Evolutionary conservation across 1,140 invertebrate species (phyloP), one percentile per base, ranked within the genome.

Genomic region (Drosophila elegans): DNA sequence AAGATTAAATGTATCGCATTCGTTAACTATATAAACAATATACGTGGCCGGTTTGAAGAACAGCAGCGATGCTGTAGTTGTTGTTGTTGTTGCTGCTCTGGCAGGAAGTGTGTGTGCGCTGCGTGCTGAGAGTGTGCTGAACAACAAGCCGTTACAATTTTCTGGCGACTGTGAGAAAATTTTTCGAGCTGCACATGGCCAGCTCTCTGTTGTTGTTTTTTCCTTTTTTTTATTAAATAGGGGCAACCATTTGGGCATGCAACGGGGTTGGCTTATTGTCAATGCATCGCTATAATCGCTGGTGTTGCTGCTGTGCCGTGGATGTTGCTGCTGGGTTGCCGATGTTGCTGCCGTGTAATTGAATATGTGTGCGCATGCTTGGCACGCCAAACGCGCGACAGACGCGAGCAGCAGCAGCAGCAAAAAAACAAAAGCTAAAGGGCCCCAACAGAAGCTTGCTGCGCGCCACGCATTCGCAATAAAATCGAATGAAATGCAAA

Each of bases 1-100:
- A 89, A 89, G 84, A 89, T 89, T 89, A 89, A 89, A 89, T 89
- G 85, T 89, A 89, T 89, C 84, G 85, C 84, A 89, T 89, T 89
- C 84, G 80, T 89, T 89, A 89, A 89, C 84, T 89, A 89, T 89
- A 90, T 89, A 89, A 89, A 89, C 84, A 89, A 89, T 89, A 89
- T 86, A 86, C 75, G 74, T 83, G 80, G 79, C 69, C 79, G 74
- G 80, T 83, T 78, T 81, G 60, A 72, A 44, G 48, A 59, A 41
- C 69, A 32, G 29, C 29, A 32, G 29, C 29, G 29, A 5, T 32
- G 62, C 74, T 53, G 78, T 13, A 4, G 4, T 21, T 21, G 16
- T 21, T 21, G 16, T 21, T 21, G 16, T 21, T 4, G 16, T 4
- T 27, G 44, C 34, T 7, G 78, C 74, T 78, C 78, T 69, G 79